Evolutionary conservation across 2,797 vertebrate genomes (phyloP).

Genomic region (Intellagama lesueurii): DNA sequence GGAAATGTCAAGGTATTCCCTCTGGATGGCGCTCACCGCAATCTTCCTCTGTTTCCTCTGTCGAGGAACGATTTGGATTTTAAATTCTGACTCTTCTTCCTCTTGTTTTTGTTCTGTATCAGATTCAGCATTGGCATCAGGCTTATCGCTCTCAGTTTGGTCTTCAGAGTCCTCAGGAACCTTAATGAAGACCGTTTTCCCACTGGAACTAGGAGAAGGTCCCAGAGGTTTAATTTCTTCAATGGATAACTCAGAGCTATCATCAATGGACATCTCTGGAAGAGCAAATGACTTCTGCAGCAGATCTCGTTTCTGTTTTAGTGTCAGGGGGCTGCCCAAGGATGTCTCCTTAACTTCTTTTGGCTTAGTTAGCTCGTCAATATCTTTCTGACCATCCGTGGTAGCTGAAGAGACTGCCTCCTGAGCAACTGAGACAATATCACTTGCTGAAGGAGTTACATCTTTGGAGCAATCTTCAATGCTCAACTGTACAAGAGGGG

Average conservation of each 20-base stretch:
- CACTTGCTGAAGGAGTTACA: conserved; percentile 74
- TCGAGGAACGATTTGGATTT: conserved; percentile 97
- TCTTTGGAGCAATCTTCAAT: conserved; percentile 90
- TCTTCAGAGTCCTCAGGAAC: conserved; percentile 88
- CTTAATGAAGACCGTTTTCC: conserved; percentile 87
- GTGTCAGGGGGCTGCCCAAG: conserved; percentile 88
- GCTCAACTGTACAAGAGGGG: conserved; percentile 90
- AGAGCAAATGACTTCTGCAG: conserved; percentile 91
- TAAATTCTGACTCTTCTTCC: conserved; percentile 94
- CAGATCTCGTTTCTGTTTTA: conserved; percentile 94
- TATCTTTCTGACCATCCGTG: conserved; percentile 68
- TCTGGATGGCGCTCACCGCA: conserved; percentile 97
- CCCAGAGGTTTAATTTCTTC: conserved; percentile 77
- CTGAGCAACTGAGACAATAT: conserved; percentile 53
- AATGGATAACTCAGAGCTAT: conserved; percentile 68
- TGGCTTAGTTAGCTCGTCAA: conserved; percentile 59
- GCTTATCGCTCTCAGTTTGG: conserved; percentile 79
- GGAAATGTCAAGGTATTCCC: conserved; percentile 97
- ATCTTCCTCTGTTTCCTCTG: conserved; percentile 98
- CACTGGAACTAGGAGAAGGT: conserved; percentile 78
- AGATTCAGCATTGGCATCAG: conserved; percentile 78
- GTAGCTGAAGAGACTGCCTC: conserved; percentile 70
- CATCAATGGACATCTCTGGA: conserved; percentile 89
- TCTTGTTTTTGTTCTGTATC: conserved; percentile 87
- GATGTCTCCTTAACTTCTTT: conserved; percentile 74